A percentile compares a stretch with the other conserved stretches of the same genome.
These are phyloP conservation scores for Isoperla grammatica DNA, from an alignment of 2,888 invertebrate genomes.

Conservation along the genomic window DNA sequence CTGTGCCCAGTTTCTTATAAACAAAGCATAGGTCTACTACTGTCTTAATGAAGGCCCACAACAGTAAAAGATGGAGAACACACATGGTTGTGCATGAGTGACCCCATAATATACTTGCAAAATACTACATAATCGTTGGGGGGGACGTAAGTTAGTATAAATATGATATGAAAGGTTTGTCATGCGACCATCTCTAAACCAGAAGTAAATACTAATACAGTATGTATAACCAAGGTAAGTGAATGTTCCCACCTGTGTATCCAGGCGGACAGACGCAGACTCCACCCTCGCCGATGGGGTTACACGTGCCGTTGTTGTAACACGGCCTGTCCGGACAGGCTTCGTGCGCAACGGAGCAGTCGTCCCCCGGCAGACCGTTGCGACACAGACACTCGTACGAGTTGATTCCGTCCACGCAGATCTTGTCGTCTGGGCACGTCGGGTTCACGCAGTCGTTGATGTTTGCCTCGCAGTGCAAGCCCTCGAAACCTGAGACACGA, in stretches of 20 bases:
- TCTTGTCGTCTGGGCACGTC: slow-evolving; percentile 47
- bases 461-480: slow-evolving; percentile 57
- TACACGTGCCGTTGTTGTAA: slow-evolving; percentile 64
- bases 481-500: slow-evolving; percentile 51
- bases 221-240: too few relatives aligned
- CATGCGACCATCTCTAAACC: too few relatives aligned
- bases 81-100: too few relatives aligned
- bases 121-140: too few relatives aligned
- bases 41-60: too few relatives aligned
- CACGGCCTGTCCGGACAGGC: slow-evolving; percentile 61
- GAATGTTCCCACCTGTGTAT: slow-evolving; percentile 55
- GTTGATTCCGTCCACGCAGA: slow-evolving; percentile 52
- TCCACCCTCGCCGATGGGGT: slow-evolving; percentile 57
- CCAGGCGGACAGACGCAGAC: slow-evolving; percentile 67
- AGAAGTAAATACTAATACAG: too few relatives aligned
- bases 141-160: too few relatives aligned
- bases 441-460: slow-evolving; percentile 59
- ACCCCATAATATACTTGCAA: too few relatives aligned
- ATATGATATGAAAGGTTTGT: too few relatives aligned
- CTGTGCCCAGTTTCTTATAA: too few relatives aligned
- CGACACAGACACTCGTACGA: slow-evolving; percentile 57
- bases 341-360: slow-evolving; percentile 52
- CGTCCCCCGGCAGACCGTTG: slow-evolving; percentile 54
- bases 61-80: too few relatives aligned
- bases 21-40: too few relatives aligned